Conservation (phyloP, 2,797 vertebrate genomes). For the Tympanoctomys barrerae region DNA sequence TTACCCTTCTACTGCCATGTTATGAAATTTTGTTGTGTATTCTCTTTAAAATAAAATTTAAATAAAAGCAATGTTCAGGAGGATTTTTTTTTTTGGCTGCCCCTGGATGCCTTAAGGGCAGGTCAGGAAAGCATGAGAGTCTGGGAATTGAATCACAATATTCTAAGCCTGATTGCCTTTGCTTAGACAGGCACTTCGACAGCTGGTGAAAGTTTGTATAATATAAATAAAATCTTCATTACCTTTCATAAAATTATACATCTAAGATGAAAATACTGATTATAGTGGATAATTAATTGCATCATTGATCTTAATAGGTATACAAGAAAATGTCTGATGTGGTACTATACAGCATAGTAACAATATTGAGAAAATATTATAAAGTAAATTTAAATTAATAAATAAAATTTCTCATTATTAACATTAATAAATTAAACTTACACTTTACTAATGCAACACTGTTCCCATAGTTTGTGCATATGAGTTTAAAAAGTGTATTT, state of each 20-base stretch:
- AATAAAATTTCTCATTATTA: rapidly evolving
- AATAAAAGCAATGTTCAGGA: no score
- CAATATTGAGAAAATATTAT: neutral
- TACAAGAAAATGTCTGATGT: neutral
- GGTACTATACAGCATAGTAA: neutral
- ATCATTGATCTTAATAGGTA: neutral
- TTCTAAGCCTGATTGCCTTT: no score
- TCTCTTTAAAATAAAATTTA: no score
- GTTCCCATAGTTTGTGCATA: neutral
- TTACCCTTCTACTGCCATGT: no score
- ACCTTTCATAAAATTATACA: neutral
- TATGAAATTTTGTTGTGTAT: no score
- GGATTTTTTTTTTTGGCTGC: no score
- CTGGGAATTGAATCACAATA: no score
- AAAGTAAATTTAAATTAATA: neutral
- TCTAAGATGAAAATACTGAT: neutral
- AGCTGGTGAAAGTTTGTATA: neutral
- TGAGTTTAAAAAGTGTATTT: neutral
- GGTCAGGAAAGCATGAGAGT: no score
- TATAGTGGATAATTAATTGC: neutral
- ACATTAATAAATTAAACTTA: neutral
- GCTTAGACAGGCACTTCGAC: no score
- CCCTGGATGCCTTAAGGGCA: no score
- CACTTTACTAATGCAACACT: neutral
- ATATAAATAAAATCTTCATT: neutral